These are phyloP conservation scores for Drosophila malerkotliana DNA, from an alignment of 1,140 invertebrate genomes.

Conservation along the genomic window DNA sequence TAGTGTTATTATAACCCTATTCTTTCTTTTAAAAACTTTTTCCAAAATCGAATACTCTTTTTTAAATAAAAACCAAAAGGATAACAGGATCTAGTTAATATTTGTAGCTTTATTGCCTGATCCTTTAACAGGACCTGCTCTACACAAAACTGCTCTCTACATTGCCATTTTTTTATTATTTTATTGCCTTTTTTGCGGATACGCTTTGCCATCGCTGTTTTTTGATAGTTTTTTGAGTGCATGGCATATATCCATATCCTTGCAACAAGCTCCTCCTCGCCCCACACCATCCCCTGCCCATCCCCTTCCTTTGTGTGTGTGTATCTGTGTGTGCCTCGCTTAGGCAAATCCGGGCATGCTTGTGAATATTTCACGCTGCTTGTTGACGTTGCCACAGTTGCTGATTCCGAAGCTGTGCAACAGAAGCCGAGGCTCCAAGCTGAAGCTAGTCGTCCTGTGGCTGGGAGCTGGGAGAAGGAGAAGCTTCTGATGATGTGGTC, in stretches of 20 bases:
- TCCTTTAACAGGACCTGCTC: constrained; percentile 2
- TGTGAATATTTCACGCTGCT: constrained; percentile 22
- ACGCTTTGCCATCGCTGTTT: constrained; percentile 19
- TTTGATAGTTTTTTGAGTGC: constrained; percentile 48
- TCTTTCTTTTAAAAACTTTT: too few species aligned
- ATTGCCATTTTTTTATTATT: constrained; percentile 8
- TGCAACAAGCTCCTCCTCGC: not conserved
- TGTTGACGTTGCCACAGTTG: constrained; percentile 41
- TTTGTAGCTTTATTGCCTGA: not conserved
- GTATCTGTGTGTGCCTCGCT: constrained; percentile 21
- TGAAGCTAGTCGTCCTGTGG: not conserved
- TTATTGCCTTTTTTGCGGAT: constrained; percentile 12
- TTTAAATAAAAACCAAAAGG: too few species aligned
- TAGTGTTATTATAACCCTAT: too few species aligned
- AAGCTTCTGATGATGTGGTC: constrained; percentile 27
- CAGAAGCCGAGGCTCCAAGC: constrained; percentile 10
- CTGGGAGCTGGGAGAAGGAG: not conserved
- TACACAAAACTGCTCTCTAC: not conserved
- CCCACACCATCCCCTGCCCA: not conserved
- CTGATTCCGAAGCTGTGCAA: constrained; percentile 7
- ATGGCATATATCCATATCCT: constrained; percentile 7
- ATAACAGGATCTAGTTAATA: not conserved
- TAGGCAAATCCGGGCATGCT: constrained; percentile 30
- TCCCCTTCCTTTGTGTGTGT: not conserved
- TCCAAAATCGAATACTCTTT: too few species aligned